Base-by-base conservation (phyloP, 2,113 vertebrate genomes). In the Coptodon bakossiorum region DNA sequence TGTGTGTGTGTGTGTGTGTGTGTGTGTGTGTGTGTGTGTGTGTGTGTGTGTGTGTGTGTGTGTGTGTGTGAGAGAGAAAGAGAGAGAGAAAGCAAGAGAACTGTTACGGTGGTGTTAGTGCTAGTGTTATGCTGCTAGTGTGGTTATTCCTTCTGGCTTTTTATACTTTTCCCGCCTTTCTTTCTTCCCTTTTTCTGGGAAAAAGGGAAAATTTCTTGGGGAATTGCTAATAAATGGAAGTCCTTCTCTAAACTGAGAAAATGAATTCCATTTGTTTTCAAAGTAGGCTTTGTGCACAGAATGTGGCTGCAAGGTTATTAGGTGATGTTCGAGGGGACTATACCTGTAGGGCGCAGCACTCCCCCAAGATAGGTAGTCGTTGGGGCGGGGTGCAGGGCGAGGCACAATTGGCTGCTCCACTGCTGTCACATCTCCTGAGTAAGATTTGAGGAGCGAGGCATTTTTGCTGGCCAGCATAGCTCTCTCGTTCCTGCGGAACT, bases 391-490 rank as follows among this genome's bases (percentile, higher is more conserved):
- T 3, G 99, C 98, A 1, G 98, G 99, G 1, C 98, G 97, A 3
- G 99, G 98, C 11, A 99, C 98, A 6, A 99, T 99, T 7, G 99
- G 99, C 96, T 99, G 98, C 95, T 99, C 99, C 96, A 99, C 98
- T 0, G 98, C 98, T 0, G 98, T 98, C 93, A 99, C 96, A 0
- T 99, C 99, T 87, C 99, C 98, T 17, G 98, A 98, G 97, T 99
- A 99, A 17, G 99, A 98, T 89, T 99, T 99, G 92, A 99, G 98
- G 56, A 99, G 97, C 5, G 98, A 98, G 82, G 98, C 98, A 1
- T 99, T 99, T 92, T 99, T 99, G 94, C 98, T 99, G 95, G 99
- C 99, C 96, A 99, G 96, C 98, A 99, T 98, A 82, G 99, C 98
- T 80, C 99, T 95, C 96, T 99, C 98, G 0, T 99, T 99, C 91